Conservation (phyloP, 1,140 invertebrate genomes). For the Bicyclus anynana region DNA sequence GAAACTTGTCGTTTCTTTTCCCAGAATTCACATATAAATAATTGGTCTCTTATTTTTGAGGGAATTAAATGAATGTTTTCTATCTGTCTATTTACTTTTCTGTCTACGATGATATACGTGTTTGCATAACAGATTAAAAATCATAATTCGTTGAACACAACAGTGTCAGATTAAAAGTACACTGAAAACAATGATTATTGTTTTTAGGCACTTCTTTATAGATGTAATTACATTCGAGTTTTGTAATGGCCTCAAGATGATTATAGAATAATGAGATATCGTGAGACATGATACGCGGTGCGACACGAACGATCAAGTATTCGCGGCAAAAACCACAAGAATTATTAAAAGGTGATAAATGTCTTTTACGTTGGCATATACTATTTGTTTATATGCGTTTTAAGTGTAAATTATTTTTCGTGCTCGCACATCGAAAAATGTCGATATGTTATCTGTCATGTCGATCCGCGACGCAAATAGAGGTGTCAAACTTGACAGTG, state of each 20-base stretch:
- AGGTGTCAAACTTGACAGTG: too few relatives aligned
- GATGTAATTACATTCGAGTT: background rate
- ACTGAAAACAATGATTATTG: background rate
- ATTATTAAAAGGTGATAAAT: background rate
- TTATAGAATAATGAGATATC: background rate
- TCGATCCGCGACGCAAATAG: too few relatives aligned
- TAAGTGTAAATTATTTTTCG: background rate
- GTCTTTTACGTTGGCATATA: background rate
- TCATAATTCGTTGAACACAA: too few relatives aligned
- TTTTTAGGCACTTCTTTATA: background rate
- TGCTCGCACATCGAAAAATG: too few relatives aligned
- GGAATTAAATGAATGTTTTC: too few relatives aligned
- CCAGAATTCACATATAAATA: too few relatives aligned
- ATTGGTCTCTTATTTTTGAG: too few relatives aligned
- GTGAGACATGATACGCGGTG: background rate
- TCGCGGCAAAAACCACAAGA: background rate
- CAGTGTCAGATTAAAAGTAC: background rate
- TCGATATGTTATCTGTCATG: too few relatives aligned
- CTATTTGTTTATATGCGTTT: background rate
- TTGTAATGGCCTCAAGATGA: constrained; percentile 1
- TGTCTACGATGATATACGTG: too few relatives aligned
- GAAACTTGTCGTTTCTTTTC: too few relatives aligned
- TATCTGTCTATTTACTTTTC: too few relatives aligned
- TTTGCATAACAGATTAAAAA: too few relatives aligned
- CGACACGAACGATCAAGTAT: background rate